These are phyloP conservation scores for Drosophila virilis DNA, from an alignment of 1,140 invertebrate genomes.

Conservation along the genomic window DNA sequence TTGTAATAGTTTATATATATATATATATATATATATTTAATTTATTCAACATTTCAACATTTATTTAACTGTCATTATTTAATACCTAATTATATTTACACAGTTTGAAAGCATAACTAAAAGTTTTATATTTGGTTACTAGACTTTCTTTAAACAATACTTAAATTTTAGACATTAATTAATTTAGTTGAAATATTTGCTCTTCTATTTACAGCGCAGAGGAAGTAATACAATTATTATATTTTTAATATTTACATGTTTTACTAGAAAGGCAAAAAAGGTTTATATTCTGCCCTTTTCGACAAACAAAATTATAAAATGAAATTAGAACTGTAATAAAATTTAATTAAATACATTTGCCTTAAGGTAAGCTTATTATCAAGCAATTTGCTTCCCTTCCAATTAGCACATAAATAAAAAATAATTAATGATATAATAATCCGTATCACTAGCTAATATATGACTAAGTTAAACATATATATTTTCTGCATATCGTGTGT, in stretches of 20 bases:
- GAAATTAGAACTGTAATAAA: slow-evolving; percentile 1
- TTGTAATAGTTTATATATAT: slow-evolving; percentile 54
- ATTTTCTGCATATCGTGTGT: slow-evolving; percentile 33
- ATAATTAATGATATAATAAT: slow-evolving; percentile 17
- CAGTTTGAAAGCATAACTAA: slow-evolving; percentile 21
- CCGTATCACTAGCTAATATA: slow-evolving; percentile 56
- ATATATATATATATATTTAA: slow-evolving; percentile 56
- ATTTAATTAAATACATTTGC: neutral
- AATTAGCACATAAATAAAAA: slow-evolving; percentile 28
- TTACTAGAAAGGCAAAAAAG: too few relatives aligned
- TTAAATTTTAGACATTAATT: neutral
- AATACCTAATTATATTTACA: slow-evolving; percentile 63
- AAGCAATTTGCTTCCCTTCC: slow-evolving; percentile 16
- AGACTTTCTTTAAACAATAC: neutral
- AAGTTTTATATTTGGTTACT: slow-evolving; percentile 8
- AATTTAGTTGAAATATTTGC: slow-evolving; percentile 22
- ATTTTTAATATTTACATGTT: slow-evolving; percentile 44
- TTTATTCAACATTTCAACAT: slow-evolving; percentile 68
- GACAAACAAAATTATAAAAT: neutral
- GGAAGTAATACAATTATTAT: slow-evolving; percentile 15
- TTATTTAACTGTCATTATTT: slow-evolving; percentile 49
- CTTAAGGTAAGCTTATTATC: slow-evolving; percentile 24
- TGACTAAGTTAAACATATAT: slow-evolving; percentile 57
- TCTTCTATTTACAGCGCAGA: slow-evolving; percentile 49
- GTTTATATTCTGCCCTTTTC: too few relatives aligned